Conservation (phyloP, 2,797 vertebrate genomes). For the Rallus crepitans region DNA sequence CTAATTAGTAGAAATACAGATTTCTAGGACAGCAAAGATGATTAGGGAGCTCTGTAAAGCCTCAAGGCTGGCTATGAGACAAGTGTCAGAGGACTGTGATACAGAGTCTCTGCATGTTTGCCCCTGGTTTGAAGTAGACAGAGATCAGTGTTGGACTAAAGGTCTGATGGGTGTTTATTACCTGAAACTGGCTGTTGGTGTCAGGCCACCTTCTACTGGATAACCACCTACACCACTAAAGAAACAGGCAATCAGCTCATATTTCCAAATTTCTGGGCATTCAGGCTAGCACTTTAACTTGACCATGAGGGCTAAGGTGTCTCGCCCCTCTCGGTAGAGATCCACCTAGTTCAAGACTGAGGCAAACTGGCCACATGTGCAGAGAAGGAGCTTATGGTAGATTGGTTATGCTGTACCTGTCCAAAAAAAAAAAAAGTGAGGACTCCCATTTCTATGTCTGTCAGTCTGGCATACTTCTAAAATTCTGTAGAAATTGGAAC, state of each 20-base stretch:
- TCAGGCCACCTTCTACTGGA: background rate
- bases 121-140: background rate
- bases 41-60: background rate
- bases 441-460: background rate
- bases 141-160: background rate
- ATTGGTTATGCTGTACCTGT: background rate
- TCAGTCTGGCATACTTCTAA: background rate
- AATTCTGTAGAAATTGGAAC: background rate
- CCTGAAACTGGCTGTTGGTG: background rate
- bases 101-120: background rate
- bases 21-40: background rate
- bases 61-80: background rate
- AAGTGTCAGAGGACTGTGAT: background rate
- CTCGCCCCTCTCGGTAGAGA: background rate
- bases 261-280: background rate
- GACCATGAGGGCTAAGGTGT: background rate
- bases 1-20: slow-evolving; percentile 31
- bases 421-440: background rate
- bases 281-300: background rate
- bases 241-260: background rate
- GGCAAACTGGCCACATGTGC: background rate
- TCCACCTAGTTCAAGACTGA: background rate
- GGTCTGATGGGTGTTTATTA: background rate
- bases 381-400: background rate
- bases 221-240: background rate